Conservation (phyloP, 2,888 invertebrate genomes). For the Limnephilus marmoratus region DNA sequence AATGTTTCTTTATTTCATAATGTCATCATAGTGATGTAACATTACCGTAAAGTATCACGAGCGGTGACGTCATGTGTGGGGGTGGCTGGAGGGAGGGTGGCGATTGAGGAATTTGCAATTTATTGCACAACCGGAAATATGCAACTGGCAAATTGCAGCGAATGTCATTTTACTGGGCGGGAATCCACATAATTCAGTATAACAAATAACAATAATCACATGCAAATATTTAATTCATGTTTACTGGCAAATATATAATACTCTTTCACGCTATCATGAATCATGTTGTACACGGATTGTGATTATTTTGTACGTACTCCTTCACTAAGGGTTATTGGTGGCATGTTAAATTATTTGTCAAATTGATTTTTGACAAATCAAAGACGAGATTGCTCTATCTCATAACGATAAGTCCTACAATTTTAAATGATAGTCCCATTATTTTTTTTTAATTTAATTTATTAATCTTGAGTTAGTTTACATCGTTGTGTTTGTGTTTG, state of each 20-base stretch:
- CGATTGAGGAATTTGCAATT: constrained; percentile 56
- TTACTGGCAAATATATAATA: not conserved
- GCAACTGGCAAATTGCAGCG: constrained; percentile 41
- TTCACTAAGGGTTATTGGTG: not conserved
- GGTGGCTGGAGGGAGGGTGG: not conserved
- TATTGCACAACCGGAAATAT: constrained; percentile 48
- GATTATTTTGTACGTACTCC: not conserved
- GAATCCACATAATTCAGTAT: constrained; percentile 44
- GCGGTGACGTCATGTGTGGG: constrained; percentile 10
- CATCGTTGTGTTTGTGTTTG: too few relatives aligned
- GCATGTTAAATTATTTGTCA: not conserved
- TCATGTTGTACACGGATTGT: not conserved
- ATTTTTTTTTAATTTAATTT: too few relatives aligned
- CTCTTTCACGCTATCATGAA: not conserved
- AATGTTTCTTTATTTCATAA: not conserved
- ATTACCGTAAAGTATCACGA: constrained; percentile 3
- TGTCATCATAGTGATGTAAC: constrained; percentile 22
- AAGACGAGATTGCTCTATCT: too few relatives aligned
- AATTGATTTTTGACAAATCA: not conserved
- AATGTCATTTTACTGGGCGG: constrained; percentile 39
- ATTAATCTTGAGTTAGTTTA: too few relatives aligned
- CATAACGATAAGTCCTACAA: too few relatives aligned
- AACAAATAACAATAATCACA: constrained; percentile 10
- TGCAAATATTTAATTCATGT: not conserved
- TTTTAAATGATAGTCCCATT: too few relatives aligned